Evolutionary conservation across 2,113 vertebrate genomes (phyloP).

Genomic region (Clupea harengus): DNA sequence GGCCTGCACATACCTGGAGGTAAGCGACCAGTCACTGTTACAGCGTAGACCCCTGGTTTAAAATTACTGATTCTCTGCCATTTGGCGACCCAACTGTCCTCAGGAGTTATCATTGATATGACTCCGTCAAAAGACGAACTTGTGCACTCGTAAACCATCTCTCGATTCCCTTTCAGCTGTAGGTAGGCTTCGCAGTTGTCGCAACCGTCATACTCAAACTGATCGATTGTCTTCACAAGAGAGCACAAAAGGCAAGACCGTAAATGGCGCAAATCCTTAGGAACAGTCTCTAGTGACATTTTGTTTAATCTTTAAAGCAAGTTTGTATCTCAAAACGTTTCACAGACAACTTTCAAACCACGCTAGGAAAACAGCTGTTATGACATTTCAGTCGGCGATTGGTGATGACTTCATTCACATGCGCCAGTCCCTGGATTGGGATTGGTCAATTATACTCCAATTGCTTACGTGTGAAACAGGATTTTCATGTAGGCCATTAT

Average conservation of each 20-base stretch:
- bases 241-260: constrained; percentile 94
- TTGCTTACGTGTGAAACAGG: too few species aligned
- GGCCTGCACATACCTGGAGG: constrained; percentile 82
- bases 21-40: constrained; percentile 91
- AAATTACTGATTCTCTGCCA: constrained; percentile 99
- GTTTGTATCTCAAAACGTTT: neutral
- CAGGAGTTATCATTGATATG: constrained; percentile 96
- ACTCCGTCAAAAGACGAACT: constrained; percentile 98
- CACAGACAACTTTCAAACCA: neutral
- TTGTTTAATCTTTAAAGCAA: neutral
- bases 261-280: constrained; percentile 89
- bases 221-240: constrained; percentile 96
- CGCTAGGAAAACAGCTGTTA: neutral
- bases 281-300: constrained; percentile 94
- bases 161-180: constrained; percentile 96
- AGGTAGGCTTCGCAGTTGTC: constrained; percentile 96
- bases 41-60: constrained; percentile 94
- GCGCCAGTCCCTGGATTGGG: neutral
- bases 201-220: constrained; percentile 97
- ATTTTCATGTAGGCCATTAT: too few species aligned
- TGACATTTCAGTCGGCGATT: neutral
- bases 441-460: neutral
- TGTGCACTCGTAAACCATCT: constrained; percentile 99
- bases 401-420: neutral
- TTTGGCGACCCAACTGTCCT: constrained; percentile 99